phyloP scores from a whole-genome alignment of 2,797 vertebrate species.

The Enteromius fasciolatus region DNA sequence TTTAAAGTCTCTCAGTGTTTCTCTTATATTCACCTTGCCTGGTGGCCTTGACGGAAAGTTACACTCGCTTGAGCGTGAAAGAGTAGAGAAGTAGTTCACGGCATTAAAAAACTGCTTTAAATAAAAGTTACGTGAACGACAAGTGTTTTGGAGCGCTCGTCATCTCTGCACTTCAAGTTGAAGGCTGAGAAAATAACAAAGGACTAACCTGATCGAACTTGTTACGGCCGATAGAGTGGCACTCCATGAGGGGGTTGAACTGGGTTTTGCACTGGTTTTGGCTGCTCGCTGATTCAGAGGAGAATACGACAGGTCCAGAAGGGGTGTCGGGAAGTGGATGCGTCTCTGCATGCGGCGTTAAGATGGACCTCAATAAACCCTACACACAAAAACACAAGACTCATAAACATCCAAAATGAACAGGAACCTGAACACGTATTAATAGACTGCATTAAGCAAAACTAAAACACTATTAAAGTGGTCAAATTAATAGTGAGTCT shows the following conservation, averaged over 20 bases:
- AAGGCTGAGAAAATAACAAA: not conserved
- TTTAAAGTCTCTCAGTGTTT: conserved; percentile 70
- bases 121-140: conserved; percentile 37
- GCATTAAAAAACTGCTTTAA: conserved; percentile 49
- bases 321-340: conserved; percentile 51
- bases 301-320: conserved; percentile 68
- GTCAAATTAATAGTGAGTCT: conserved; percentile 55
- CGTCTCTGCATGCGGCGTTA: conserved; percentile 69
- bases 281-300: conserved; percentile 60
- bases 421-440: conserved; percentile 42
- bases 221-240: conserved; percentile 78
- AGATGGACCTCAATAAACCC: conserved; percentile 83
- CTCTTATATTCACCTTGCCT: conserved; percentile 71
- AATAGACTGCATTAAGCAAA: conserved; percentile 55
- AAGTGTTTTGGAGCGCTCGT: not conserved
- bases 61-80: conserved; percentile 36
- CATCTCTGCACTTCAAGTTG: not conserved
- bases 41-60: conserved; percentile 70
- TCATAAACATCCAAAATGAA: conserved; percentile 18
- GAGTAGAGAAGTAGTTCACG: conserved; percentile 42
- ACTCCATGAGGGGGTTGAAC: conserved; percentile 87
- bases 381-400: conserved; percentile 62
- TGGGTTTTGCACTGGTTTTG: conserved; percentile 42
- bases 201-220: conserved; percentile 87
- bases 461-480: conserved; percentile 53